Evolutionary conservation across 2,888 invertebrate species (phyloP).

Genomic region (Drosophila lacicola): DNA sequence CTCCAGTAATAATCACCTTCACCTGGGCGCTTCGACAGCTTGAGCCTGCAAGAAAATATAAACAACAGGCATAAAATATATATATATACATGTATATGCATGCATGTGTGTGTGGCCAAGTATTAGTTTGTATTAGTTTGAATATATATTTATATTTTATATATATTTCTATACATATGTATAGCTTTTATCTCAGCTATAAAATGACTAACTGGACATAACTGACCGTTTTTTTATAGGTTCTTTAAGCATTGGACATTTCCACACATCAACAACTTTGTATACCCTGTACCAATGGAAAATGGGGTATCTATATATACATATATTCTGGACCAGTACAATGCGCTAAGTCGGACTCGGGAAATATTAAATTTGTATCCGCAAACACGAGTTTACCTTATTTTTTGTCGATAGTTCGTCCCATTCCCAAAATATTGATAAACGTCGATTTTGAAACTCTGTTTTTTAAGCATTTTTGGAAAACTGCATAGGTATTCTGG

Average conservation of each 20-base stretch:
- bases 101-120: slow-evolving; percentile 4
- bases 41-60: slow-evolving; percentile 60
- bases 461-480: too few species aligned
- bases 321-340: too few species aligned
- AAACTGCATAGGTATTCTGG: too few species aligned
- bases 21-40: slow-evolving; percentile 56
- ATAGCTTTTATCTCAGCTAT: neutral
- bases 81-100: neutral
- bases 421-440: too few species aligned
- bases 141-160: neutral
- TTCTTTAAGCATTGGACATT: neutral
- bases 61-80: slow-evolving; percentile 51
- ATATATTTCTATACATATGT: neutral
- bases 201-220: slow-evolving; percentile 3
- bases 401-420: too few species aligned
- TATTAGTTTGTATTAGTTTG: neutral
- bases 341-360: too few species aligned
- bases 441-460: too few species aligned
- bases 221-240: neutral
- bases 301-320: too few species aligned
- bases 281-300: too few species aligned
- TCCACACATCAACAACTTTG: too few species aligned
- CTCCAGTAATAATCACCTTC: slow-evolving; percentile 61
- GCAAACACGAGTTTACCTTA: too few species aligned
- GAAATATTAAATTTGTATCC: too few species aligned